A percentile compares a stretch with the other conserved stretches of the same genome.
Evolutionary conservation across 2,888 invertebrate species (phyloP).

Genomic region (Hydropsyche betteni): DNA sequence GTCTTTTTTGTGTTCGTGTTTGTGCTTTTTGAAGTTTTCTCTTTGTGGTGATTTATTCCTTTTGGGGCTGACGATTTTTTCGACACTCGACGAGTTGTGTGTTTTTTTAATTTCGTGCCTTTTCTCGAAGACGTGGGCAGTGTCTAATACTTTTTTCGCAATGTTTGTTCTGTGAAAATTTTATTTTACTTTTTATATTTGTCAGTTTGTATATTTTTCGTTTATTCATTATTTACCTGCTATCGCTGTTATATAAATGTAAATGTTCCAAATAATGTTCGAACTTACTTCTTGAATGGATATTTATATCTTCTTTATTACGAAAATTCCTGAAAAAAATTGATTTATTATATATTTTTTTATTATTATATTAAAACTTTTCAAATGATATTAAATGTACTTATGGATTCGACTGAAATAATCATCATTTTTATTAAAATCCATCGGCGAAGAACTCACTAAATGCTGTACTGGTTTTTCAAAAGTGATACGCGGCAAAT

Average conservation of each 20-base stretch:
- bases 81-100: not conserved
- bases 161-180: not conserved
- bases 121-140: not conserved
- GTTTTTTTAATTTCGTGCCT: not conserved
- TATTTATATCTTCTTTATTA: not conserved
- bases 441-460: slow-evolving; percentile 40
- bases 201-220: not conserved
- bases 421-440: not conserved
- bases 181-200: not conserved
- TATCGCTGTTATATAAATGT: slow-evolving; percentile 9
- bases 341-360: not conserved
- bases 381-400: not conserved
- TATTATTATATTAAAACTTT: not conserved
- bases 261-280: slow-evolving; percentile 10
- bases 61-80: not conserved
- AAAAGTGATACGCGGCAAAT: slow-evolving; percentile 37
- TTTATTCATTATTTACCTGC: not conserved
- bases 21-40: slow-evolving; percentile 7
- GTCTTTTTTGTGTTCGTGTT: not conserved
- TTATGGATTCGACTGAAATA: not conserved
- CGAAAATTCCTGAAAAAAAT: not conserved
- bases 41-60: not conserved
- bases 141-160: slow-evolving; percentile 2
- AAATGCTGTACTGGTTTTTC: slow-evolving; percentile 38
- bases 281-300: not conserved